Evolutionary conservation across 2,888 invertebrate genomes (phyloP).

Genomic region (Heliconius ismenius): DNA sequence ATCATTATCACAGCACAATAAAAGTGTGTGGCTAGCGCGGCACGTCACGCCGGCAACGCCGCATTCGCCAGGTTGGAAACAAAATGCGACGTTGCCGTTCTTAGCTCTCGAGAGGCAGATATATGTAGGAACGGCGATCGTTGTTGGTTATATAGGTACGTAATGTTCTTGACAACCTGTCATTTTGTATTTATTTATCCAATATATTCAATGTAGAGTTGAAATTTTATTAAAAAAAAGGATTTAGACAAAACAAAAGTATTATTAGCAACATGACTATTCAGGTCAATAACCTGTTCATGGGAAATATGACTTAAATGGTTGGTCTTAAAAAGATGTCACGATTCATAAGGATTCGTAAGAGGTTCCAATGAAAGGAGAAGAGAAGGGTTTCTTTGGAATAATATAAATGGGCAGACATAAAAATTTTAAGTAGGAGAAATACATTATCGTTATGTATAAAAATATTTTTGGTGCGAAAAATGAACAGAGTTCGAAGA

Average conservation of each 20-base stretch:
- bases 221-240: not conserved
- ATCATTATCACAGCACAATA: conserved; percentile 32
- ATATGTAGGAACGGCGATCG: conserved; percentile 42
- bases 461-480: not conserved
- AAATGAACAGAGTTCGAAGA: not conserved
- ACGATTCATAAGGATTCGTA: not conserved
- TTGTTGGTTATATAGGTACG: conserved; percentile 35
- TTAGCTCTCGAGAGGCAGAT: conserved; percentile 40
- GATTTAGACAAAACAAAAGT: not conserved
- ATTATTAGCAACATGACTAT: not conserved
- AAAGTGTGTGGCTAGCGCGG: conserved; percentile 41
- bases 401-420: not conserved
- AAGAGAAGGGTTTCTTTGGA: not conserved
- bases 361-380: not conserved
- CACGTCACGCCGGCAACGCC: conserved; percentile 44
- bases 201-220: not conserved
- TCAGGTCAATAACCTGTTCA: conserved; percentile 19
- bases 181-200: conserved; percentile 15
- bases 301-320: not conserved
- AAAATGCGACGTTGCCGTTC: conserved; percentile 52
- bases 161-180: conserved; percentile 32
- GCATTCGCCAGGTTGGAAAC: conserved; percentile 39
- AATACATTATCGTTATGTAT: not conserved
- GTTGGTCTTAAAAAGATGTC: not conserved
- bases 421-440: not conserved